Conservation (phyloP, 2,113 vertebrate species). For the Sylvia atricapilla region DNA sequence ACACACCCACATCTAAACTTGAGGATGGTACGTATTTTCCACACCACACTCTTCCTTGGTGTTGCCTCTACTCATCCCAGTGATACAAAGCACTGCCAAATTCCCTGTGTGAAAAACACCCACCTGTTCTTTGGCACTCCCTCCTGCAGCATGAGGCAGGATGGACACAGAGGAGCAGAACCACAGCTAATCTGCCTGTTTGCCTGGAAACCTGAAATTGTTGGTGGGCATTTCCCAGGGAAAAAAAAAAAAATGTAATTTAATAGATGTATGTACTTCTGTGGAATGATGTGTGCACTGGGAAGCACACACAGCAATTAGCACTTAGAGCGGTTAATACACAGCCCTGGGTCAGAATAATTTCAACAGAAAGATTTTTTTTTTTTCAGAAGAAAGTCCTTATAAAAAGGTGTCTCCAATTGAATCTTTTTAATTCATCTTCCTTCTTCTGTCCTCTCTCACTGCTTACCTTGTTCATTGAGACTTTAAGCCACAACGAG, state of each 20-base stretch:
- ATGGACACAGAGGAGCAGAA: not conserved
- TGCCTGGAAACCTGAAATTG: not conserved
- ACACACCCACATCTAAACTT: rapidly evolving
- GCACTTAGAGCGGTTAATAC: not conserved
- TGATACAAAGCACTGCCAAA: not conserved
- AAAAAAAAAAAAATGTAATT: not conserved
- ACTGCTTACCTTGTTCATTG: not conserved
- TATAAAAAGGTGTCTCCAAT: not conserved
- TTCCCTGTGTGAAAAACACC: not conserved
- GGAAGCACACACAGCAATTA: not conserved
- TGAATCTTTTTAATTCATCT: not conserved
- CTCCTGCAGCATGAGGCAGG: not conserved
- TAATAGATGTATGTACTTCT: not conserved
- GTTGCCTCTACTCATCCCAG: not conserved
- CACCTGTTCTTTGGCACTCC: not conserved
- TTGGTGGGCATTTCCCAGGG: not conserved
- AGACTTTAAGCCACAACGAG: not conserved
- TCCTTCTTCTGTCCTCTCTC: not conserved
- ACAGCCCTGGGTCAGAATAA: not conserved
- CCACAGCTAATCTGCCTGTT: not conserved
- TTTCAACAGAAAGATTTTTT: not conserved
- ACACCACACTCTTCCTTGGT: not conserved
- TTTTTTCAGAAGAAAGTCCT: not conserved
- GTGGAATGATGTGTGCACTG: not conserved
- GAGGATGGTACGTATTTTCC: not conserved